A percentile compares a stretch with the other conserved stretches of the same genome.
These are phyloP conservation scores for Oncorhynchus clarkii DNA, from an alignment of 2,113 vertebrate genomes.

Conservation along the genomic window DNA sequence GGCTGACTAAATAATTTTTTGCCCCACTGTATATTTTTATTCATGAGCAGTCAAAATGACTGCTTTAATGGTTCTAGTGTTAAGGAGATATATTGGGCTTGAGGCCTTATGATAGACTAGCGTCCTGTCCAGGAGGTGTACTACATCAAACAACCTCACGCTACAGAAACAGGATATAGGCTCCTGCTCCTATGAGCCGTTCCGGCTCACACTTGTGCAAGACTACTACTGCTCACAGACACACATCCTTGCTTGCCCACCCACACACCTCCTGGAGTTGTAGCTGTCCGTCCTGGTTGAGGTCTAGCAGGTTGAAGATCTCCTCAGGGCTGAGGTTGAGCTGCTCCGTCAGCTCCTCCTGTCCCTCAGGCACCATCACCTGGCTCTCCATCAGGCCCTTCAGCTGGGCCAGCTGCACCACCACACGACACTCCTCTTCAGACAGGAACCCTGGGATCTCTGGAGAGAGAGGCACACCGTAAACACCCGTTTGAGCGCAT, in stretches of 20 bases:
- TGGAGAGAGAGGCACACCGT: constrained; percentile 44
- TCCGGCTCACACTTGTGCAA: too few species aligned
- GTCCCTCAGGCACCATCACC: constrained; percentile 87
- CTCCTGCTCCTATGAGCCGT: too few species aligned
- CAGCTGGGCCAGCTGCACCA: constrained; percentile 75
- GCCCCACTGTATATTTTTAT: too few species aligned
- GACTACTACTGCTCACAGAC: not conserved
- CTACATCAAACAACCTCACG: too few species aligned
- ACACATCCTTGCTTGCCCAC: constrained; percentile 12
- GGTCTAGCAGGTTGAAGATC: constrained; percentile 93
- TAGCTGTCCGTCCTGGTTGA: constrained; percentile 91
- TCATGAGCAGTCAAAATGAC: too few species aligned
- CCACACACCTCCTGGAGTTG: constrained; percentile 90
- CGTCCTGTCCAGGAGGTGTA: too few species aligned
- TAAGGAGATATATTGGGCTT: too few species aligned
- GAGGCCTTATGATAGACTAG: too few species aligned
- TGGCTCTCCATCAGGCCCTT: constrained; percentile 82
- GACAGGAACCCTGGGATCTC: constrained; percentile 92
- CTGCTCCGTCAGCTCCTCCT: constrained; percentile 87
- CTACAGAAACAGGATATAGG: too few species aligned
- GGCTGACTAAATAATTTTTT: too few species aligned
- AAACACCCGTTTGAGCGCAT: too few species aligned
- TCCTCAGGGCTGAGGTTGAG: constrained; percentile 90
- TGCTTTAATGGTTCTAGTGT: too few species aligned
- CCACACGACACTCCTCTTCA: constrained; percentile 88